Evolutionary conservation across 1,140 invertebrate genomes (phyloP).

Genomic region (Coelopa frigida): DNA sequence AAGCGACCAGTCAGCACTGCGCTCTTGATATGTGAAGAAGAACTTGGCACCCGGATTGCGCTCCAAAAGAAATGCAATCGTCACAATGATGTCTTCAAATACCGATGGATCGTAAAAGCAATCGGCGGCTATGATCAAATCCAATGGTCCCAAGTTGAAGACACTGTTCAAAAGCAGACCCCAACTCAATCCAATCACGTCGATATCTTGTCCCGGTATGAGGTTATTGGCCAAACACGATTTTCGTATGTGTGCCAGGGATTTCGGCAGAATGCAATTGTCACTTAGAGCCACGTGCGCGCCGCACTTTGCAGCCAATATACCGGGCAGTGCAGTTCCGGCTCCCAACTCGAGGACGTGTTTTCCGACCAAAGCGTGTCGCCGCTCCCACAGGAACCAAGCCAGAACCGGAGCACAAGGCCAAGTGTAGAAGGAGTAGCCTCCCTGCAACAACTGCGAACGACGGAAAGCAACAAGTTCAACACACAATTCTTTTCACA

Average conservation of each 20-base stretch:
- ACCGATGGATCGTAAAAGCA: constrained; percentile 89
- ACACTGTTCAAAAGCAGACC: constrained; percentile 73
- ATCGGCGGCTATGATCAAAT: constrained; percentile 85
- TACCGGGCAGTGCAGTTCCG: constrained; percentile 80
- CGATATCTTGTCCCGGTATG: constrained; percentile 53
- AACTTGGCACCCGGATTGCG: constrained; percentile 73
- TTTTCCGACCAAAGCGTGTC: constrained; percentile 61
- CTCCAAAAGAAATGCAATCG: constrained; percentile 76
- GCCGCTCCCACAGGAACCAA: constrained; percentile 79
- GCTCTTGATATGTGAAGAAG: constrained; percentile 84
- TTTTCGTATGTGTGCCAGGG: constrained; percentile 67
- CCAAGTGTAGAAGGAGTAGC: constrained; percentile 93
- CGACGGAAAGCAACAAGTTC: background rate
- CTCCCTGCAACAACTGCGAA: constrained; percentile 69
- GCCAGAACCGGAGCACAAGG: constrained; percentile 84
- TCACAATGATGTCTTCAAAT: constrained; percentile 88
- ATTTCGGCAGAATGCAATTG: constrained; percentile 60
- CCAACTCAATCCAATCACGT: constrained; percentile 81
- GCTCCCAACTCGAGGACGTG: constrained; percentile 81
- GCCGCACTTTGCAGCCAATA: constrained; percentile 86
- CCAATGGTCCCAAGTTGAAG: constrained; percentile 65
- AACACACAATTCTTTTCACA: background rate
- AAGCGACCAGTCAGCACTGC: constrained; percentile 87
- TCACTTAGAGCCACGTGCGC: constrained; percentile 78
- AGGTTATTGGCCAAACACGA: constrained; percentile 66